These are phyloP conservation scores for Pontoporia blainvillei DNA, from an alignment of 2,113 vertebrate species.

Conservation along the genomic window DNA sequence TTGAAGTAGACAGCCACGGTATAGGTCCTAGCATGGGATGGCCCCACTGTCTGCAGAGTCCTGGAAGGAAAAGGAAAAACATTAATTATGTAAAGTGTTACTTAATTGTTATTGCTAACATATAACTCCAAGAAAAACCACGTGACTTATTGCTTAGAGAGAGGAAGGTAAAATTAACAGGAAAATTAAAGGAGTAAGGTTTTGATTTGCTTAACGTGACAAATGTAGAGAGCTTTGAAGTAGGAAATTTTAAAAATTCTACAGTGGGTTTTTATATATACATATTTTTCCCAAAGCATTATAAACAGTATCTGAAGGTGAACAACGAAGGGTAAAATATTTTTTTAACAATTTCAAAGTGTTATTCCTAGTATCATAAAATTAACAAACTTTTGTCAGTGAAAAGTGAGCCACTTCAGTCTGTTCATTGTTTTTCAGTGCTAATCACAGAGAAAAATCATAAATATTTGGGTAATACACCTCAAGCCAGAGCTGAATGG, in stretches of 20 bases:
- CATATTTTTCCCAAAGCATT: background rate
- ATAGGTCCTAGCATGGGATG: conserved; percentile 96
- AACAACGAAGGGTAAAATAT: background rate
- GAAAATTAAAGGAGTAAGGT: background rate
- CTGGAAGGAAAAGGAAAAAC: conserved; percentile 77
- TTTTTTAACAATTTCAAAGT: conserved; percentile 20
- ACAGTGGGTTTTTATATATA: background rate
- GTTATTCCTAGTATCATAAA: background rate
- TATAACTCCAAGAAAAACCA: background rate
- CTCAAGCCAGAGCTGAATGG: background rate
- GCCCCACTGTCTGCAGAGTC: conserved; percentile 97
- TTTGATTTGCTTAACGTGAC: background rate
- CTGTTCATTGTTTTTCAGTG: background rate
- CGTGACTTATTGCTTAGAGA: background rate
- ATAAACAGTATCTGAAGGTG: background rate
- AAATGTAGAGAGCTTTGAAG: background rate
- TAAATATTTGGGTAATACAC: background rate
- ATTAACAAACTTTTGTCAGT: background rate
- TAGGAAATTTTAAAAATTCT: background rate
- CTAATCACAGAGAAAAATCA: background rate
- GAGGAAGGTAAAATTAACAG: background rate
- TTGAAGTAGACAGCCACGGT: conserved; percentile 99
- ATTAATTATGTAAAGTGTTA: background rate
- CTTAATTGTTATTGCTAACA: background rate
- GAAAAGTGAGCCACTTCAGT: background rate